phyloP scores from a whole-genome alignment of 2,797 vertebrate species.

The Pangasius sanitwongsei region DNA sequence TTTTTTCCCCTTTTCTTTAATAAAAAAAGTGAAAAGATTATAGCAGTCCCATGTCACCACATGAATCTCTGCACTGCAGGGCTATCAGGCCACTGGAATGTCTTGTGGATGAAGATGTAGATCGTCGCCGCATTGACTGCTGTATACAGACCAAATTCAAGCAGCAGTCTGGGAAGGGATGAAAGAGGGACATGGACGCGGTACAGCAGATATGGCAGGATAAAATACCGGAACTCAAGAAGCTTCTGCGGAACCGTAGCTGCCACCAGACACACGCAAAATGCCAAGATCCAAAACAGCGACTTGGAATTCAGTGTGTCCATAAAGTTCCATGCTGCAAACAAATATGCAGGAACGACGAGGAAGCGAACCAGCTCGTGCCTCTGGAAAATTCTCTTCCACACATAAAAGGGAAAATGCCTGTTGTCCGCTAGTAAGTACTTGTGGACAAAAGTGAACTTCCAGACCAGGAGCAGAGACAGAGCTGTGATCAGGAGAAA shows the following conservation, averaged over 20 bases:
- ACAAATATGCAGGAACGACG: slow-evolving; percentile 86
- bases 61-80: slow-evolving; percentile 90
- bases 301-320: slow-evolving; percentile 87
- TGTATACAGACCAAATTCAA: slow-evolving; percentile 83
- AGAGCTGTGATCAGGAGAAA: slow-evolving; percentile 70
- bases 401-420: slow-evolving; percentile 94
- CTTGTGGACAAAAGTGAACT: slow-evolving; percentile 89
- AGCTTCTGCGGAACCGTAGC: slow-evolving; percentile 90
- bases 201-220: slow-evolving; percentile 92
- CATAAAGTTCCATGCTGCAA: slow-evolving; percentile 87
- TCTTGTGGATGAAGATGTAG: slow-evolving; percentile 86
- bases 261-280: slow-evolving; percentile 79
- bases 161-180: slow-evolving; percentile 77
- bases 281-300: slow-evolving; percentile 86
- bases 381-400: slow-evolving; percentile 87
- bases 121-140: slow-evolving; percentile 82
- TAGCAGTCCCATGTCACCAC: slow-evolving; percentile 77
- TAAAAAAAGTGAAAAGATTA: neutral
- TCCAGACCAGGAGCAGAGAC: slow-evolving; percentile 85
- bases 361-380: slow-evolving; percentile 82
- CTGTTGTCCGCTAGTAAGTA: slow-evolving; percentile 95
- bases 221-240: slow-evolving; percentile 95
- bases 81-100: slow-evolving; percentile 88
- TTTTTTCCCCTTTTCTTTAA: neutral
- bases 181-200: slow-evolving; percentile 88